These are phyloP conservation scores for Poeciliopsis retropinna DNA, from an alignment of 2,113 vertebrate species.

Conservation along the genomic window DNA sequence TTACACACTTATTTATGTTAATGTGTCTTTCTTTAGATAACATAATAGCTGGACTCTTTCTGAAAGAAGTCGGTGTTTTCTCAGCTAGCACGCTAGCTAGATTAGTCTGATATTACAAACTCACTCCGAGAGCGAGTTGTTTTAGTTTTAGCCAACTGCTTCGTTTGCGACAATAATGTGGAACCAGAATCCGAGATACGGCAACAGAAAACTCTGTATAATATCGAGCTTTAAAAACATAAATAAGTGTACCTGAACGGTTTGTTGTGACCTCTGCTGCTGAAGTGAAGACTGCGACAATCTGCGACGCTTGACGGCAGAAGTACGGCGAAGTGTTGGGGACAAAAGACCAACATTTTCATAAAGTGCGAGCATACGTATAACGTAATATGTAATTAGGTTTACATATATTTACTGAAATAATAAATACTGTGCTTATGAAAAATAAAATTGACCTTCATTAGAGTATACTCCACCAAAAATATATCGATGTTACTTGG, in stretches of 20 bases:
- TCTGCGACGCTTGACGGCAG: neutral
- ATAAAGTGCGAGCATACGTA: neutral
- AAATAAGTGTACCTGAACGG: slow-evolving; percentile 43
- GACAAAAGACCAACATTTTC: slow-evolving; percentile 27
- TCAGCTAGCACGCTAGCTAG: neutral
- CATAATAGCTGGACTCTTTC: neutral
- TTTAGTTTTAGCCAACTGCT: neutral
- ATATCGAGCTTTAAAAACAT: too few species aligned
- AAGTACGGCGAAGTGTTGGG: slow-evolving; percentile 11
- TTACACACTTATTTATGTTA: too few species aligned
- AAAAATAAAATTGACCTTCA: too few species aligned
- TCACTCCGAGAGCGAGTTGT: neutral
- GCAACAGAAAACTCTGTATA: fast-evolving
- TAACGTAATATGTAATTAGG: neutral
- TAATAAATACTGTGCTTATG: neutral
- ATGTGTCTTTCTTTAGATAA: neutral
- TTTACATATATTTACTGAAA: neutral
- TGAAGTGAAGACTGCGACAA: slow-evolving; percentile 30
- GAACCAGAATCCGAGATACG: fast-evolving
- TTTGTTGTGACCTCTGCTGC: slow-evolving; percentile 74
- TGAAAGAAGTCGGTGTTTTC: neutral
- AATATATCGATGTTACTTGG: too few species aligned
- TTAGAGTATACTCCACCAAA: too few species aligned
- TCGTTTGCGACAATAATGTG: neutral
- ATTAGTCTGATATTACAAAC: too few species aligned